Base-by-base conservation (phyloP, 2,888 invertebrate genomes). In the Empis livida region DNA sequence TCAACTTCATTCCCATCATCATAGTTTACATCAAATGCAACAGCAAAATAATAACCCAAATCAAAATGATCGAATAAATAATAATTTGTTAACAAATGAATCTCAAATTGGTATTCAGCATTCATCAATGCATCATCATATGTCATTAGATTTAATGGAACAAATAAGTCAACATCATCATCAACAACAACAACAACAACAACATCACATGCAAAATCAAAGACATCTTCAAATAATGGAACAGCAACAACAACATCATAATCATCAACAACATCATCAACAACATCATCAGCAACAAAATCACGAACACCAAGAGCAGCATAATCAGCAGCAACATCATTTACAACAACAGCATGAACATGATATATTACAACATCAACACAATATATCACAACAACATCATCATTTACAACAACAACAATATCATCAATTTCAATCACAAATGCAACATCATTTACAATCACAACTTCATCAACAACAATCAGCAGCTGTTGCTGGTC, bases 381-480 rank as follows among this genome's bases (percentile, higher is more conserved):
- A 51, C 8, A 44, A 37, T 30, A 45, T 44, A 40, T 43, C 47
- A 16, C 47, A 49, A 27, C 49, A 49, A n/a, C 41, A 49, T 42
- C 39, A 48, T 27, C 47, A 49, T 10, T 45, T 51, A n/a, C 53
- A 51, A 32, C 47, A 49, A 16, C 49, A 54, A 17, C 48, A 50
- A 40, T 47, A 49, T 10, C 51, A 49, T 13, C 53, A 20, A 5
- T 43, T 41, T 6, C 40, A 41, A 10, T 38, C 42, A 10, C 52
- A 53, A 31, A 53, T 58, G 37, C 48, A 54, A 14, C 54, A 54
- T 43, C 59, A 59, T 45, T 47, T 50, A 39, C 49, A 55, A 10
- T 52, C 52, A 3, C 55, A 59, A 37, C 54, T 56, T 0, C 49
- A 51, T n/a, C 57, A 57, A 35, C 59, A 56, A 40, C 49, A 57